Percentiles rank a stretch among this genome's conserved stretches.
phyloP scores from a whole-genome alignment of 2,888 invertebrate genomes.

The Chloroclystis v-ata region DNA sequence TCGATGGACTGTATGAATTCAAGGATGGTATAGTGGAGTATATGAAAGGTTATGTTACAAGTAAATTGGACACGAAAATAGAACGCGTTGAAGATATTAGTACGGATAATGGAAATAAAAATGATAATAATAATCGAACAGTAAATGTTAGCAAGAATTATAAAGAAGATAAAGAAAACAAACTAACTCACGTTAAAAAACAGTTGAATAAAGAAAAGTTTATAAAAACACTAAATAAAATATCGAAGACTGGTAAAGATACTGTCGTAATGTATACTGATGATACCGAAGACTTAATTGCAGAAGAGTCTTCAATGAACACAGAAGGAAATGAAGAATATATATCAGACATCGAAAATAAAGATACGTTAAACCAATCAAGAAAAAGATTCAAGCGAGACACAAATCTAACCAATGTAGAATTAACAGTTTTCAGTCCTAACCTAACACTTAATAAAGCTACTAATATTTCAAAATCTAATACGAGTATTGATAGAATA shows the following conservation, averaged over 20 bases:
- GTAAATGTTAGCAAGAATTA: not conserved
- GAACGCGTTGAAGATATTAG: not conserved
- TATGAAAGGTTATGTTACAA: conserved; percentile 11
- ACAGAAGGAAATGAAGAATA: too few relatives aligned
- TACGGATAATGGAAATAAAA: not conserved
- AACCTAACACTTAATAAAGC: conserved; percentile 5
- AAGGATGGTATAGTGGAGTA: conserved; percentile 14
- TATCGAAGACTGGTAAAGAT: not conserved
- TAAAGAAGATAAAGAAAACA: not conserved
- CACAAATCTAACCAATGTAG: not conserved
- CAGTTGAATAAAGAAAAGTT: not conserved
- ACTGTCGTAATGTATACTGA: not conserved
- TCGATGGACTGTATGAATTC: conserved; percentile 9
- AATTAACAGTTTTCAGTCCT: conserved; percentile 14
- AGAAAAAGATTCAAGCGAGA: conserved; percentile 9
- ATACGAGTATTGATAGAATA: not conserved
- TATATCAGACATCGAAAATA: not conserved
- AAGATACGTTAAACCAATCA: not conserved
- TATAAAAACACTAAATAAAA: conserved; percentile 3
- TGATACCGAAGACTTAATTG: conserved; percentile 22
- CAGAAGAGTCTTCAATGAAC: conserved; percentile 11
- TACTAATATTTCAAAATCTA: not conserved
- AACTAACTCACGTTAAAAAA: not conserved
- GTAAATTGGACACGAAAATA: too few relatives aligned
- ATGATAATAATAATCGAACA: not conserved